A percentile compares a stretch with the other conserved stretches of the same genome.
Conservation (phyloP, 1,140 invertebrate genomes). For the Gonioctena quinquepunctata region DNA sequence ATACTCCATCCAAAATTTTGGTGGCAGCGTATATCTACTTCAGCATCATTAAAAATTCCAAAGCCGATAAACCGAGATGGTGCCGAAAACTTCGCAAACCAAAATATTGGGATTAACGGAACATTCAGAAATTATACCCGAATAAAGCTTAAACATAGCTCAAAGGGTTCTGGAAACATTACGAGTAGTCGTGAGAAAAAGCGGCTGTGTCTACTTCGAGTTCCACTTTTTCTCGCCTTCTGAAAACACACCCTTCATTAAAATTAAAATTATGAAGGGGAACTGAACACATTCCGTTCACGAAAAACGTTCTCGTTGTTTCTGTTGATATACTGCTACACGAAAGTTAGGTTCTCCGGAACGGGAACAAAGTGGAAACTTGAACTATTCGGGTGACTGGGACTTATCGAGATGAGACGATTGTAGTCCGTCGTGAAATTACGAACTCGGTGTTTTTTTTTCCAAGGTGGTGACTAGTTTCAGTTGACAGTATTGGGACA, state of each 20-base stretch:
- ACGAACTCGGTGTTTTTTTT: too few relatives aligned
- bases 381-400: background rate
- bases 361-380: background rate
- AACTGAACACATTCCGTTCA: background rate
- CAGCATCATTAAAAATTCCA: too few relatives aligned
- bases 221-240: conserved; percentile 5
- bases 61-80: background rate
- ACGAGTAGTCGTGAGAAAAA: background rate
- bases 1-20: too few relatives aligned
- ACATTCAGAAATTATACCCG: background rate
- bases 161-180: background rate
- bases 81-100: background rate
- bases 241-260: background rate
- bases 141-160: conserved; percentile 6
- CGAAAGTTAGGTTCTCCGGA: background rate
- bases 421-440: too few relatives aligned
- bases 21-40: too few relatives aligned
- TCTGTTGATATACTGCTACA: background rate
- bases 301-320: background rate
- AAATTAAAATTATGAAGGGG: conserved; percentile 1
- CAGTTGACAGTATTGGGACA: too few relatives aligned
- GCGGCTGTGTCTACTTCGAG: conserved; percentile 1
- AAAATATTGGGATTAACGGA: background rate
- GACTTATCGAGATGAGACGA: too few relatives aligned
- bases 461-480: too few relatives aligned